phyloP scores from a whole-genome alignment of 2,113 vertebrate genomes.

The Polypterus senegalus region DNA sequence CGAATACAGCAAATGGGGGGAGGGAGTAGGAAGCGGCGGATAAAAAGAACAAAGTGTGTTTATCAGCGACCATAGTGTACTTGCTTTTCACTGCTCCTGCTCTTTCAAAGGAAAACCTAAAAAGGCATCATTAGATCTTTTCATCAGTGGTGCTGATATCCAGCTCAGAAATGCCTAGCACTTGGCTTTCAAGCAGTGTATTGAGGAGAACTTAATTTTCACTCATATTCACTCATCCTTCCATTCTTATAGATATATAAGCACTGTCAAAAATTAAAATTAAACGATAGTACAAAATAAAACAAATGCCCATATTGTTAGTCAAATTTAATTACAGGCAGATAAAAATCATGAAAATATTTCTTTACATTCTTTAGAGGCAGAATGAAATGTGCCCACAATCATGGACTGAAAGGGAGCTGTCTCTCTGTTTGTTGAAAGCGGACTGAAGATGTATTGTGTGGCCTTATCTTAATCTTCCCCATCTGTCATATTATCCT shows the following conservation, averaged over 20 bases:
- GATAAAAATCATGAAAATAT: constrained; percentile 55
- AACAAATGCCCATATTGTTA: constrained; percentile 46
- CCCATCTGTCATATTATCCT: constrained; percentile 50
- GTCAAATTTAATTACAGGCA: constrained; percentile 63
- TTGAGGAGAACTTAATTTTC: too few species aligned
- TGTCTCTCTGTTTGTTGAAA: constrained; percentile 40
- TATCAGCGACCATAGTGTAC: too few species aligned
- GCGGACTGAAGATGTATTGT: constrained; percentile 57
- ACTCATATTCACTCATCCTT: neutral
- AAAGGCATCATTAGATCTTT: too few species aligned
- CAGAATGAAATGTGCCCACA: constrained; percentile 48
- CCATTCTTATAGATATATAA: neutral
- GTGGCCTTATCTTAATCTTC: constrained; percentile 62
- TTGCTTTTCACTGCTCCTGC: too few species aligned
- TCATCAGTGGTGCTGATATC: too few species aligned
- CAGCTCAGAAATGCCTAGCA: too few species aligned
- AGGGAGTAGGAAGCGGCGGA: too few species aligned
- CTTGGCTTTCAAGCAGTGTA: too few species aligned
- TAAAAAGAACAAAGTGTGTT: too few species aligned
- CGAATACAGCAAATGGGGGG: too few species aligned
- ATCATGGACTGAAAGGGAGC: constrained; percentile 34
- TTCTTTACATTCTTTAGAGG: constrained; percentile 44
- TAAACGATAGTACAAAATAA: constrained; percentile 17
- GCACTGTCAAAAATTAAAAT: neutral
- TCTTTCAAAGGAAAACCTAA: too few species aligned